phyloP scores from a whole-genome alignment of 2,797 vertebrate genomes.

The Danio kyathit region DNA sequence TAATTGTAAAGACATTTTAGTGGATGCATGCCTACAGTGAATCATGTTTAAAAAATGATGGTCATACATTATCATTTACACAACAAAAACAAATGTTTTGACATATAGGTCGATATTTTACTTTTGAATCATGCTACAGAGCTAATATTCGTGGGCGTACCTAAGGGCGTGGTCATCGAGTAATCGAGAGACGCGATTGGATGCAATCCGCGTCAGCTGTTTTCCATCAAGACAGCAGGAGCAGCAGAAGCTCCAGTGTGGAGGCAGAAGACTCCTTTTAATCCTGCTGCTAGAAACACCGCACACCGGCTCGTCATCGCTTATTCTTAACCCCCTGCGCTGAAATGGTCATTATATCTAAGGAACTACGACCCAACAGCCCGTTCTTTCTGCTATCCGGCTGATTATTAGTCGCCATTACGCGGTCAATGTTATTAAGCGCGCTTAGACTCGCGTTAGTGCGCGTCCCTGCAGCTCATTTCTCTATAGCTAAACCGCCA shows the following conservation, averaged over 20 bases:
- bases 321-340: not conserved
- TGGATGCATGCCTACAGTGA: no score
- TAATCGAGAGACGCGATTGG: constrained; percentile 48
- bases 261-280: not conserved
- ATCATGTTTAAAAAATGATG: no score
- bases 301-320: not conserved
- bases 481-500: not conserved
- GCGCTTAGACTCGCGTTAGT: constrained; percentile 59
- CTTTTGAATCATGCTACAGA: not conserved
- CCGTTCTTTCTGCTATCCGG: constrained; percentile 1
- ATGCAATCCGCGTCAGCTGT: constrained; percentile 14
- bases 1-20: no score
- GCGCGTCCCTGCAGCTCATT: not conserved
- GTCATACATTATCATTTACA: no score
- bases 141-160: not conserved
- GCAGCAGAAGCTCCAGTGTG: not conserved
- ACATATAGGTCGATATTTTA: no score
- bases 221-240: constrained; percentile 41
- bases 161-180: not conserved
- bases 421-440: constrained; percentile 19
- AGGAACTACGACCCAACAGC: constrained; percentile 9
- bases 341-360: constrained; percentile 9
- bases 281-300: not conserved
- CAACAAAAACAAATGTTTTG: no score
- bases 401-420: constrained; percentile 39